Evolutionary conservation across 2,888 invertebrate genomes (phyloP).

Genomic region (Acleris cristana): DNA sequence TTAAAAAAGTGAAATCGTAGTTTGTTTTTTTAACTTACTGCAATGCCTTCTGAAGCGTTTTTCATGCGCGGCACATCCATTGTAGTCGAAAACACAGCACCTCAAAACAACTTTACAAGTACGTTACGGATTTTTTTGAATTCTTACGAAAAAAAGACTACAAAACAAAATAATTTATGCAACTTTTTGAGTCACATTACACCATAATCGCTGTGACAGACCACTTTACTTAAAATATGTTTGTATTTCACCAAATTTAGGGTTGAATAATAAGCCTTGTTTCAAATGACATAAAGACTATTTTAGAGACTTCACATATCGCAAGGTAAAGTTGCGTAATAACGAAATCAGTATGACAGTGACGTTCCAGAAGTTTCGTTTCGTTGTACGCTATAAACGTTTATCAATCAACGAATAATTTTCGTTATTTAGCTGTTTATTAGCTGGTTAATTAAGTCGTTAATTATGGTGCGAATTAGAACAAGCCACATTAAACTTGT

Average conservation of each 20-base stretch:
- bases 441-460: too few species aligned
- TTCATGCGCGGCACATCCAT: conserved; percentile 72
- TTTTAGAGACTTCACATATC: neutral
- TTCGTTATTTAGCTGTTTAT: neutral
- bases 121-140: conserved; percentile 17
- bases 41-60: conserved; percentile 79
- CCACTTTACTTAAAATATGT: neutral
- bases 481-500: too few species aligned
- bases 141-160: conserved; percentile 10
- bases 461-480: too few species aligned
- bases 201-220: neutral
- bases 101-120: neutral
- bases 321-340: neutral
- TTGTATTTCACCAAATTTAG: neutral
- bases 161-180: conserved; percentile 32
- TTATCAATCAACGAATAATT: neutral
- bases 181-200: conserved; percentile 32
- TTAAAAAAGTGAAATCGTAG: conserved; percentile 9
- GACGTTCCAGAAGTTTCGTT: conserved; percentile 18
- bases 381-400: conserved; percentile 15
- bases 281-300: accelerated
- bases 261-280: neutral
- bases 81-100: conserved; percentile 1
- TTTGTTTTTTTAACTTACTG: conserved; percentile 56
- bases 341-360: conserved; percentile 2